A percentile compares a stretch with the other conserved stretches of the same genome.
Conservation (phyloP, 2,888 invertebrate species). For the Leptopterna dolabrata region DNA sequence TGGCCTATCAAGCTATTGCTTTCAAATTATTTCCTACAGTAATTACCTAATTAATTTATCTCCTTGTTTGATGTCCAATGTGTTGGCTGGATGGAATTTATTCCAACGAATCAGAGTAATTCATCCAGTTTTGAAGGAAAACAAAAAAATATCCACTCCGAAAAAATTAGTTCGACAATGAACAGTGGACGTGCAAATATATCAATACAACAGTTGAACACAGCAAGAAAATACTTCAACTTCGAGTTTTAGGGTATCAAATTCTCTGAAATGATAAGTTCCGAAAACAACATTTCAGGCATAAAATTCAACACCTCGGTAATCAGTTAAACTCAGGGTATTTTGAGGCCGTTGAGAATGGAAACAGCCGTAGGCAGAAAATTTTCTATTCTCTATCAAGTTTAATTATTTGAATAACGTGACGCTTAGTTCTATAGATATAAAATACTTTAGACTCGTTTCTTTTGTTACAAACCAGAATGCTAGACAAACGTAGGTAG, state of each 20-base stretch:
- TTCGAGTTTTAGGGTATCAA: background rate
- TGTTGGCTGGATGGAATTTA: background rate
- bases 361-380: background rate
- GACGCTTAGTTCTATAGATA: constrained; percentile 14
- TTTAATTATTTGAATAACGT: constrained; percentile 19
- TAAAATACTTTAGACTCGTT: constrained; percentile 39
- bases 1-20: constrained; percentile 27
- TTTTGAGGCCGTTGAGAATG: constrained; percentile 1
- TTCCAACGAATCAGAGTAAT: background rate
- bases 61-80: background rate
- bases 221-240: background rate
- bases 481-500: background rate
- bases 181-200: no score
- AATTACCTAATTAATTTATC: background rate
- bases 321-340: background rate
- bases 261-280: background rate
- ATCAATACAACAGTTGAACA: background rate
- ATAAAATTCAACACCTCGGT: background rate
- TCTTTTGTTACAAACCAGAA: background rate
- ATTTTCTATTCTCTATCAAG: background rate
- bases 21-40: background rate
- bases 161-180: no score
- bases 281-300: background rate
- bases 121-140: background rate
- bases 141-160: background rate